A percentile compares a stretch with the other conserved stretches of the same genome.
These are phyloP conservation scores for Chromoteleia sp. DNA, from an alignment of 2,888 invertebrate genomes.

Conservation along the genomic window DNA sequence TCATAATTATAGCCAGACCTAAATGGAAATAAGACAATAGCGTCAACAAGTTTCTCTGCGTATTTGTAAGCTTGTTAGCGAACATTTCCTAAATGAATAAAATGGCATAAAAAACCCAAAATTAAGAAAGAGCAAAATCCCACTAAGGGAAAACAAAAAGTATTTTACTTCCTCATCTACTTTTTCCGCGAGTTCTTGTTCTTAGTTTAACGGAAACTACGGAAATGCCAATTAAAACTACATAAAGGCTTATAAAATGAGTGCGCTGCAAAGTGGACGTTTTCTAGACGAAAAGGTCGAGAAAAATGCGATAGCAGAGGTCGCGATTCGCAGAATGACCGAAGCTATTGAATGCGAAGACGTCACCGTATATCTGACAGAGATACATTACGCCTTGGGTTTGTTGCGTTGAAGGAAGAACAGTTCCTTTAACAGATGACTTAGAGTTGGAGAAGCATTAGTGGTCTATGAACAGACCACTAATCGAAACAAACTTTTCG, in stretches of 20 bases:
- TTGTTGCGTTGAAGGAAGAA: conserved; percentile 35
- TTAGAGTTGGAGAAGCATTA: conserved; percentile 56
- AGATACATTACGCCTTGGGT: conserved; percentile 40
- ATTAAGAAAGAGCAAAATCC: conserved; percentile 40
- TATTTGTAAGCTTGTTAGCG: conserved; percentile 60
- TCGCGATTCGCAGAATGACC: conserved; percentile 30
- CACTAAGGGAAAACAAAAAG: conserved; percentile 54
- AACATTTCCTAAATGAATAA: conserved; percentile 49
- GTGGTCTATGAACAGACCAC: conserved; percentile 46
- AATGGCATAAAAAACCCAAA: conserved; percentile 42
- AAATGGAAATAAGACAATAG: too few relatives aligned
- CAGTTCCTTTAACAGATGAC: conserved; percentile 62
- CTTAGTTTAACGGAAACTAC: conserved; percentile 64
- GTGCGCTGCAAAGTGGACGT: conserved; percentile 44
- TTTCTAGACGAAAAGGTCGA: conserved; percentile 42
- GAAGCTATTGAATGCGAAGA: conserved; percentile 35
- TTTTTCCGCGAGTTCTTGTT: conserved; percentile 55
- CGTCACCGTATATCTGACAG: conserved; percentile 35
- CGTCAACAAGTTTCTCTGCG: too few relatives aligned
- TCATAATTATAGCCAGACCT: too few relatives aligned
- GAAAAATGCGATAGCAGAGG: conserved; percentile 16
- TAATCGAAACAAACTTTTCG: conserved; percentile 62
- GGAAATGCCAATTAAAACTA: conserved; percentile 65
- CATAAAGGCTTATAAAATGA: conserved; percentile 63
- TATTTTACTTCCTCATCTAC: conserved; percentile 56